phyloP scores from a whole-genome alignment of 1,140 invertebrate genomes.

The Plutomurus gul region DNA sequence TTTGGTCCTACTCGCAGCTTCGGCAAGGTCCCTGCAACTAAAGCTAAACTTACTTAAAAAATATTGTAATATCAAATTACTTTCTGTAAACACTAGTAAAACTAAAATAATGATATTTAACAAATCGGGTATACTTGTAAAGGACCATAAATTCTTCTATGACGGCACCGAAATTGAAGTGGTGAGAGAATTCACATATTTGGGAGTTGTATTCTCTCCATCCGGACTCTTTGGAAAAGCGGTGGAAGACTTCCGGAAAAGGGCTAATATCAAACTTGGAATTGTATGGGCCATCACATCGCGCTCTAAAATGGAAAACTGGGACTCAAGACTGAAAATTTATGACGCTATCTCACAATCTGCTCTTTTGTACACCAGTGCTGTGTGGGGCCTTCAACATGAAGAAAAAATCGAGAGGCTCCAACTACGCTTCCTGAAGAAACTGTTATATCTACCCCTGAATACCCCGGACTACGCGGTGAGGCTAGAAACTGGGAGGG shows the following conservation, averaged over 20 bases:
- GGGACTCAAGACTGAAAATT: background rate
- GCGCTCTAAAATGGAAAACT: background rate
- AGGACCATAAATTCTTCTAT: background rate
- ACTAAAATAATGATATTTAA: slow-evolving; percentile 23
- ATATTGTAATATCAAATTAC: background rate
- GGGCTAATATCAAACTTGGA: background rate
- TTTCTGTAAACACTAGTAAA: slow-evolving; percentile 22
- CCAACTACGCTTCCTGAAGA: background rate
- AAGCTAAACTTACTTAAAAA: background rate
- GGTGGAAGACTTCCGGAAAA: background rate
- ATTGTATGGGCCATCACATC: background rate
- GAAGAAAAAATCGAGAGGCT: background rate
- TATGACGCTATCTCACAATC: background rate
- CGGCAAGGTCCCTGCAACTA: background rate
- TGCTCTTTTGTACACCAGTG: background rate
- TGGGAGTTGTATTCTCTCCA: slow-evolving; percentile 5
- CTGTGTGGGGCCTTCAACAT: background rate
- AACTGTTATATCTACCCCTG: background rate
- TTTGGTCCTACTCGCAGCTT: background rate
- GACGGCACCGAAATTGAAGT: background rate
- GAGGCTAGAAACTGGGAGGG: too few relatives aligned
- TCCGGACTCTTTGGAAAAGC: background rate
- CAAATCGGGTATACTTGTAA: background rate
- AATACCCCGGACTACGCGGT: background rate
- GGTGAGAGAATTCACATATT: slow-evolving; percentile 26